phyloP scores from a whole-genome alignment of 1,140 invertebrate species.

The Carcinoscorpius rotundicauda region DNA sequence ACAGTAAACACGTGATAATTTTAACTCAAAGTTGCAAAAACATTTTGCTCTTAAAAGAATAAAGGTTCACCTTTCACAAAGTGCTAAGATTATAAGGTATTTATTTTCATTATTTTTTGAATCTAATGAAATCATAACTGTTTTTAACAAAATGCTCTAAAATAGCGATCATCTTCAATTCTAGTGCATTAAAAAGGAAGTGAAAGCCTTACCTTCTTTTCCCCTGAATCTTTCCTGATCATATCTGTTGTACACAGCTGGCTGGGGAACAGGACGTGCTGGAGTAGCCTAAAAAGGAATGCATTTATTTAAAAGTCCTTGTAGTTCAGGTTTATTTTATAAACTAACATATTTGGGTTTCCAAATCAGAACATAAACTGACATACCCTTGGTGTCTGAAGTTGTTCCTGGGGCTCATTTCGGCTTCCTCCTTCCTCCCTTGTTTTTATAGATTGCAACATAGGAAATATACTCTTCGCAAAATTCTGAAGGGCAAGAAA shows the following conservation, averaged over 20 bases:
- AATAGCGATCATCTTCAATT: background rate
- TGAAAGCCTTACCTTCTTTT: slow-evolving; percentile 51
- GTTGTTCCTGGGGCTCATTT: slow-evolving; percentile 3
- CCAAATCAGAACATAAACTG: no score
- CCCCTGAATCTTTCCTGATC: slow-evolving; percentile 93
- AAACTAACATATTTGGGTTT: no score
- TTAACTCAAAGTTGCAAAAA: no score
- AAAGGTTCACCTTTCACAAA: no score
- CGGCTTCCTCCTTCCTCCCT: slow-evolving; percentile 69
- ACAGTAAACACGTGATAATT: no score
- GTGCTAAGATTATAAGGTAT: no score
- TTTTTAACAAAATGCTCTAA: no score
- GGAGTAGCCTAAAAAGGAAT: slow-evolving; percentile 46
- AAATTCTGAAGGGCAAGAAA: slow-evolving; percentile 49
- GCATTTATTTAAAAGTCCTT: no score
- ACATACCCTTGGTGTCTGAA: slow-evolving; percentile 20
- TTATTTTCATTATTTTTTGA: no score
- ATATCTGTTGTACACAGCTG: slow-evolving; percentile 85
- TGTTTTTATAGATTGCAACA: slow-evolving; percentile 81
- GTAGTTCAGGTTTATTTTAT: no score
- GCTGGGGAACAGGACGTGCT: slow-evolving; percentile 50
- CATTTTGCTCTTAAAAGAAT: no score
- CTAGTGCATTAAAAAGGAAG: background rate
- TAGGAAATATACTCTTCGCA: slow-evolving; percentile 86
- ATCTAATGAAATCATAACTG: no score